A percentile compares a stretch with the other conserved stretches of the same genome.
These are phyloP conservation scores for Agrilus mali DNA, from an alignment of 2,888 invertebrate genomes.

Conservation along the genomic window DNA sequence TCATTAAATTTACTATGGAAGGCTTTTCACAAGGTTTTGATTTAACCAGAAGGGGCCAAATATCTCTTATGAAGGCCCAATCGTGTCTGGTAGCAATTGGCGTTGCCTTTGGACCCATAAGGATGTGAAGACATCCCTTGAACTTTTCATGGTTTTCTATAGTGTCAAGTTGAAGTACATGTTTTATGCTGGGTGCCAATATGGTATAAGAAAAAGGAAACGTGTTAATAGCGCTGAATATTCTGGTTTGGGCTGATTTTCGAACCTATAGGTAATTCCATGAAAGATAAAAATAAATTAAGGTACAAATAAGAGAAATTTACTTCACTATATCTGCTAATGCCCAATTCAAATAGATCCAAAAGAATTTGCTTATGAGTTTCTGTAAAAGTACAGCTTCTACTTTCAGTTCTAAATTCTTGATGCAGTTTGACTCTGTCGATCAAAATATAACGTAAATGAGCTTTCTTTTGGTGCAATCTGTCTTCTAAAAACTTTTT, in stretches of 20 bases:
- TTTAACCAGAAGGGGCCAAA: conserved; percentile 70
- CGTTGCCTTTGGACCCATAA: conserved; percentile 52
- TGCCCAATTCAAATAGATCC: conserved; percentile 48
- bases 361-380: conserved; percentile 47
- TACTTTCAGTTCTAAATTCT: conserved; percentile 37
- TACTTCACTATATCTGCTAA: conserved; percentile 56
- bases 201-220: conserved; percentile 60
- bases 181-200: conserved; percentile 47
- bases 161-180: conserved; percentile 47
- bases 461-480: conserved; percentile 45
- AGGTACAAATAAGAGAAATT: conserved; percentile 11
- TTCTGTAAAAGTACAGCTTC: conserved; percentile 40
- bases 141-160: conserved; percentile 53
- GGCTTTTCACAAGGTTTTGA: conserved; percentile 79
- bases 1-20: conserved; percentile 56
- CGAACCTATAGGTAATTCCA: conserved; percentile 43
- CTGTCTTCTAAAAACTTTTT: conserved; percentile 52
- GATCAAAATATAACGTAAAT: conserved; percentile 49
- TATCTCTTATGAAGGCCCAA: conserved; percentile 55
- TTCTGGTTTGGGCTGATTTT: conserved; percentile 49
- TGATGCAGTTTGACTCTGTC: conserved; percentile 57
- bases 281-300: conserved; percentile 1
- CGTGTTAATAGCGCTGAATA: conserved; percentile 48
- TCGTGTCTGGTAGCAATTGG: conserved; percentile 58
- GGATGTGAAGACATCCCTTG: conserved; percentile 67